These are phyloP conservation scores for Sylvilagus floridanus DNA, from an alignment of 2,797 vertebrate species.

Conservation along the genomic window DNA sequence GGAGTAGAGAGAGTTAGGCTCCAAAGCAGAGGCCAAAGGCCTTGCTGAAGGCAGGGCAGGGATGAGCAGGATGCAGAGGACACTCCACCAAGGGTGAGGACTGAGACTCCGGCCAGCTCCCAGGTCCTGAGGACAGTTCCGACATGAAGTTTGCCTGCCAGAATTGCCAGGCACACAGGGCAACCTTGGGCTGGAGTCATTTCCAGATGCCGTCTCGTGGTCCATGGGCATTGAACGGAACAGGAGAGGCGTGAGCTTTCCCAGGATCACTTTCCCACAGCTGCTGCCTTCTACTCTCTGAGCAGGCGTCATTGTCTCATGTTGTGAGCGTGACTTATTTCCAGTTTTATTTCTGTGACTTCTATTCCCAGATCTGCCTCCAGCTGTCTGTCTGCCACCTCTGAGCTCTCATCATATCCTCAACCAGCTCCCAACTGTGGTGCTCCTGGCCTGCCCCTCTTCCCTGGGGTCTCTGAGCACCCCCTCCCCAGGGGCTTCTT, in stretches of 20 bases:
- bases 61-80: background rate
- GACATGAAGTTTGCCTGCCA: background rate
- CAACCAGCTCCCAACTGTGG: background rate
- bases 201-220: background rate
- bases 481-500: too few relatives aligned
- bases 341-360: constrained; percentile 55
- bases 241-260: background rate
- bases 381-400: constrained; percentile 75
- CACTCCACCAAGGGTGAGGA: rapidly evolving
- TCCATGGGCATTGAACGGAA: rapidly evolving
- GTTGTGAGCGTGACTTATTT: constrained; percentile 12
- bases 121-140: rapidly evolving
- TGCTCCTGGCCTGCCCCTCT: background rate
- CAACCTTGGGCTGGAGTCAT: too few relatives aligned
- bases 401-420: background rate
- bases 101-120: rapidly evolving
- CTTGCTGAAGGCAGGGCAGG: too few relatives aligned
- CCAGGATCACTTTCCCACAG: background rate
- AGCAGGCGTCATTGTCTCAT: background rate
- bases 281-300: background rate
- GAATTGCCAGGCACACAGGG: too few relatives aligned
- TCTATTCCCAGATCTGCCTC: constrained; percentile 67
- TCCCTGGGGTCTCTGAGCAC: background rate
- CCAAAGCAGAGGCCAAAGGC: too few relatives aligned
- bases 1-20: too few relatives aligned